Evolutionary conservation across 1,140 invertebrate species (phyloP), one percentile per base, ranked within the genome.

Genomic region (Trachymyrmex septentrionalis): DNA sequence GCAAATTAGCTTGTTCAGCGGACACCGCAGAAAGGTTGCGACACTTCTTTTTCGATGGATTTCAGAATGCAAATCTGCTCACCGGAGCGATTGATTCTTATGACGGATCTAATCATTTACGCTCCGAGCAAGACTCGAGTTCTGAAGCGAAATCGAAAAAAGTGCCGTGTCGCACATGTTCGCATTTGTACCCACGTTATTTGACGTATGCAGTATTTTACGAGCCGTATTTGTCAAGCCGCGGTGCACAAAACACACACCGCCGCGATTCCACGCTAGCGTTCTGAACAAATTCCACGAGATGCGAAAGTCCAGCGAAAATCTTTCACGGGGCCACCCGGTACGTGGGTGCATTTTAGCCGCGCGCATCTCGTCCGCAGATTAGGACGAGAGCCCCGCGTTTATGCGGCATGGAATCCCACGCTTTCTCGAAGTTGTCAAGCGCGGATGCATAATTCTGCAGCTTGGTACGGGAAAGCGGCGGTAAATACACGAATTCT

Each of bases 371-470:
- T 66, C 78, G 67, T 24, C n/a, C 67, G 55, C 57, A 50, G 80
- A 84, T 84, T 84, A 84, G 80, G 55, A 61, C 38, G 69, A 73
- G 27, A 59, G 53, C 67, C 5, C 55, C 24, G 69, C 80, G 80
- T 84, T 84, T 84, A 84, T 61, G 55, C 38, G 55, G 55, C 80
- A 55, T 67, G 53, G 80, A 82, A 82, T 75, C 80, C 69, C 80
- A 61, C 80, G 69, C 80, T 84, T 84, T 84, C 80, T 84, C 80
- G 55, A 84, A 75, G 80, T 84, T 84, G 80, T 73, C 77, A 81
- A 84, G 69, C 55, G 69, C n/a, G 80, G 71, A 84, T 84, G 69
- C 80, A 84, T 84, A 84, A 84, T 84, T 84, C 69, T 57, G 27
- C 69, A 75, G 80, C 80, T 84, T 34, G 80, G 67, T 48, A 48